Evolutionary conservation across 2,888 invertebrate genomes (phyloP).

Genomic region (Ophioninae sp.): DNA sequence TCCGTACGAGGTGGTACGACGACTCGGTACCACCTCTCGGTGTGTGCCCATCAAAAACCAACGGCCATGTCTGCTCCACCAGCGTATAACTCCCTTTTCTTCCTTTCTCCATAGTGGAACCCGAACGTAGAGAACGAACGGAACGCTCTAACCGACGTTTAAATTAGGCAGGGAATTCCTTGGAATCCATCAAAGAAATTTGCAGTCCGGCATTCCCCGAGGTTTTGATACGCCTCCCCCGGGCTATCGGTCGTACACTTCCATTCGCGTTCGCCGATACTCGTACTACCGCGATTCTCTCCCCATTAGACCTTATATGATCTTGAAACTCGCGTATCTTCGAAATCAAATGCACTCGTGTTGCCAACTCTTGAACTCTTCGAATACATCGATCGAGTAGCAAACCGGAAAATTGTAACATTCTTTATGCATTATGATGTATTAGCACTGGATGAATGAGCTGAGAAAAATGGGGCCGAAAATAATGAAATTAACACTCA

Average conservation of each 20-base stretch:
- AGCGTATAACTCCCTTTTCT: constrained; percentile 33
- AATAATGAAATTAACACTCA: too few relatives aligned
- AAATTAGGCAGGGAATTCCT: constrained; percentile 79
- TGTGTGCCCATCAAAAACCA: constrained; percentile 52
- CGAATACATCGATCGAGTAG: constrained; percentile 44
- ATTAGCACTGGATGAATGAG: constrained; percentile 32
- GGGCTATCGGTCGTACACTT: constrained; percentile 71
- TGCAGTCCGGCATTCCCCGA: constrained; percentile 74
- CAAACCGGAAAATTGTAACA: background rate
- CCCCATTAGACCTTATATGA: constrained; percentile 61
- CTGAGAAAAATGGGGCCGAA: background rate
- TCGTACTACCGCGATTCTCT: constrained; percentile 51
- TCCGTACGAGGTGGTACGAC: constrained; percentile 61
- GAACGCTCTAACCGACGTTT: constrained; percentile 73
- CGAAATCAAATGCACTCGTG: constrained; percentile 32
- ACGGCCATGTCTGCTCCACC: constrained; percentile 40
- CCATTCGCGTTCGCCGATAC: constrained; percentile 47
- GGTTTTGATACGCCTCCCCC: constrained; percentile 75
- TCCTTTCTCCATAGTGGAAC: constrained; percentile 47
- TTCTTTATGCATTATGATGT: constrained; percentile 48
- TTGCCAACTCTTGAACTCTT: constrained; percentile 39
- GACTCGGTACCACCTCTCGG: constrained; percentile 61
- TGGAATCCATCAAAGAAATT: constrained; percentile 78
- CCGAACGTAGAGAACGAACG: constrained; percentile 30
- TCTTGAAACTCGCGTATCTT: constrained; percentile 46